A percentile compares a stretch with the other conserved stretches of the same genome.
phyloP scores from a whole-genome alignment of 1,140 invertebrate genomes.

The Solenopsis invicta region DNA sequence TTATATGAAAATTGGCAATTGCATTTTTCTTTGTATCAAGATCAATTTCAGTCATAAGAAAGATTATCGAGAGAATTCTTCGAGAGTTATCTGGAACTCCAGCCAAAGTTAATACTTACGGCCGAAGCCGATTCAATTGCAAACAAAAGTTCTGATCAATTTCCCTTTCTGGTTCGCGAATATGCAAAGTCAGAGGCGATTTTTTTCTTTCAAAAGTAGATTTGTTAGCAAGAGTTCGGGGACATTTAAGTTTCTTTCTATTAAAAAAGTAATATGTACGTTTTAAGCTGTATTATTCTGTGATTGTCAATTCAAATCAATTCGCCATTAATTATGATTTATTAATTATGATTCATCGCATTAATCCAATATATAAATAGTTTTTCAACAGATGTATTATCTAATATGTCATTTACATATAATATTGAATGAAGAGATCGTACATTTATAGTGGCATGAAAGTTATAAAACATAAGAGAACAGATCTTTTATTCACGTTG shows the following conservation, averaged over 20 bases:
- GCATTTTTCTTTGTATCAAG: constrained; percentile 32
- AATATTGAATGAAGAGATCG: constrained; percentile 8
- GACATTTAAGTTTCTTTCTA: constrained; percentile 11
- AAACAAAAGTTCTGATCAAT: constrained; percentile 54
- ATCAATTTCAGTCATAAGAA: constrained; percentile 18
- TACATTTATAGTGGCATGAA: constrained; percentile 8
- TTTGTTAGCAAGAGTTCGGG: not conserved
- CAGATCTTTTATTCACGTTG: constrained; percentile 53
- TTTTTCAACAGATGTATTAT: too few species aligned
- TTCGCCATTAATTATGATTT: not conserved
- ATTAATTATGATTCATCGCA: not conserved
- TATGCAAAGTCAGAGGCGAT: constrained; percentile 21
- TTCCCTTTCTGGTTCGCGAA: constrained; percentile 37
- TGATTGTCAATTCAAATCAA: not conserved
- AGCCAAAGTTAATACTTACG: constrained; percentile 52
- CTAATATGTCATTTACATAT: too few species aligned
- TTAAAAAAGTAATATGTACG: constrained; percentile 1
- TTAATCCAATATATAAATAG: not conserved
- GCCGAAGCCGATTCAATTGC: constrained; percentile 46
- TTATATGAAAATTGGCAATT: constrained; percentile 27
- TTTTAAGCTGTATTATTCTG: not conserved
- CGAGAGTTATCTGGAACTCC: constrained; percentile 15
- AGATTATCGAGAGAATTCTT: constrained; percentile 43
- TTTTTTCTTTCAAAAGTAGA: constrained; percentile 13
- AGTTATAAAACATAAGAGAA: constrained; percentile 14